phyloP scores from a whole-genome alignment of 2,888 invertebrate genomes.

The Caenorhabditis sulstoni region DNA sequence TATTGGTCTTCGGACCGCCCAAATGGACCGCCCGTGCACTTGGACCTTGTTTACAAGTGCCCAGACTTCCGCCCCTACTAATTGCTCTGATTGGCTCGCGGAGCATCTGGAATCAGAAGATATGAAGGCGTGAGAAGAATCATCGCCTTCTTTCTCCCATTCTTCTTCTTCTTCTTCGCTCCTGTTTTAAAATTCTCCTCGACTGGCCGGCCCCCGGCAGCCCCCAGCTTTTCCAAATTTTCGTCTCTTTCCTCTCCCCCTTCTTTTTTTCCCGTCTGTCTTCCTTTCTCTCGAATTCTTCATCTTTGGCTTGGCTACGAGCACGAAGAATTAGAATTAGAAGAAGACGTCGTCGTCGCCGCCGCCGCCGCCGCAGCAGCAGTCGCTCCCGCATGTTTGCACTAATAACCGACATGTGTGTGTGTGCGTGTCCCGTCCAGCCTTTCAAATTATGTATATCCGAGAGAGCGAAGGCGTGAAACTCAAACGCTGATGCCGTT shows the following conservation, averaged over 20 bases:
- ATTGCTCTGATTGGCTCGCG: slow-evolving; percentile 1
- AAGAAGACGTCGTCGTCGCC: slow-evolving; percentile 1
- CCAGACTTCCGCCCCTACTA: background rate
- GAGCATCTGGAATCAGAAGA: background rate
- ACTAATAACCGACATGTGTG: slow-evolving; percentile 18
- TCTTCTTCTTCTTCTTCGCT: slow-evolving; percentile 13
- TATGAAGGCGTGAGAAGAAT: background rate
- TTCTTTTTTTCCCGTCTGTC: slow-evolving; percentile 30
- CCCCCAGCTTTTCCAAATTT: slow-evolving; percentile 55
- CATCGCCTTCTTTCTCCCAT: background rate
- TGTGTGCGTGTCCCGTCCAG: background rate
- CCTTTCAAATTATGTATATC: slow-evolving; percentile 4
- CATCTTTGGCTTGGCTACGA: slow-evolving; percentile 40
- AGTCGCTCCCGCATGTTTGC: slow-evolving; percentile 13
- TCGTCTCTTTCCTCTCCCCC: slow-evolving; percentile 40
- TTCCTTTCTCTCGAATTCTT: slow-evolving; percentile 54
- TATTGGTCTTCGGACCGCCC: slow-evolving; percentile 35
- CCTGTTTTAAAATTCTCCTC: slow-evolving; percentile 55
- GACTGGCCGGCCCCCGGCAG: slow-evolving; percentile 28
- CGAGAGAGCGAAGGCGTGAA: background rate
- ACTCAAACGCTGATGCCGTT: slow-evolving; percentile 1
- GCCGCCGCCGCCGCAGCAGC: background rate
- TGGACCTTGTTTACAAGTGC: slow-evolving; percentile 12
- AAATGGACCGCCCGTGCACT: slow-evolving; percentile 19
- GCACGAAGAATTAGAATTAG: slow-evolving; percentile 20